Base-by-base conservation (phyloP, 2,797 vertebrate species). In the Megaceryle alcyon region DNA sequence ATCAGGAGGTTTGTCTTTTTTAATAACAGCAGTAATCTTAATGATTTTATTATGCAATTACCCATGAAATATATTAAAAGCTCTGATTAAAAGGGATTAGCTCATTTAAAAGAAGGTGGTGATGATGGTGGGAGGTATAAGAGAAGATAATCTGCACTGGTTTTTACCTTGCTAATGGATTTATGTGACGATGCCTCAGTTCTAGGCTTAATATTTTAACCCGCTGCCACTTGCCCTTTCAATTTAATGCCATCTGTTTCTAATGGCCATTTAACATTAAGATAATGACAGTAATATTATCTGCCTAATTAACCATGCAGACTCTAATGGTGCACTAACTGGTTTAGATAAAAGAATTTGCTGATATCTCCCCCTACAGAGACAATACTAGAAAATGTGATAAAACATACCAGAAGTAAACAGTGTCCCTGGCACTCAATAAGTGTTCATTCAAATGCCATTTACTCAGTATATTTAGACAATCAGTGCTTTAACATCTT, bases 281-380 rank as follows among this genome's bases (percentile, higher is more conserved):
- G 95, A 97, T 97, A 98, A 98, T 97, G 96, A 97, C 94, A 89
- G 91, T 94, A 97, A 98, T 97, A 98, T 97, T 97, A 94, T 94
- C 95, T 97, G 95, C 90, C 95, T 98, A 97, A 98, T 98, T 97
- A 97, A 97, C 97, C 97, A 97, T 98, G 94, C 92, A 94, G 89
- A 89, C 93, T 94, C 94, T 98, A 98, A 98, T 98, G 97, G 96
- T 79, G 81, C 82, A 96, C 92, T 97, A 97, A 97, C 97, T 97
- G 96, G 92, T 97, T 98, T 97, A 98, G 98, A 98, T 98, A 98
- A 98, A 97, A 95, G 89, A 97, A 97, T 97, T 97, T 98, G 94
- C 93, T 96, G 96, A 94, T 97, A 96, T 94, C 92, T 96, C 92
- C 94, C 95, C 94, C 90, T 95, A 71, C 90, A 93, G 94, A 89